A percentile compares a stretch with the other conserved stretches of the same genome.
phyloP scores from a whole-genome alignment of 2,797 vertebrate species.

The Lepus oiostolus region DNA sequence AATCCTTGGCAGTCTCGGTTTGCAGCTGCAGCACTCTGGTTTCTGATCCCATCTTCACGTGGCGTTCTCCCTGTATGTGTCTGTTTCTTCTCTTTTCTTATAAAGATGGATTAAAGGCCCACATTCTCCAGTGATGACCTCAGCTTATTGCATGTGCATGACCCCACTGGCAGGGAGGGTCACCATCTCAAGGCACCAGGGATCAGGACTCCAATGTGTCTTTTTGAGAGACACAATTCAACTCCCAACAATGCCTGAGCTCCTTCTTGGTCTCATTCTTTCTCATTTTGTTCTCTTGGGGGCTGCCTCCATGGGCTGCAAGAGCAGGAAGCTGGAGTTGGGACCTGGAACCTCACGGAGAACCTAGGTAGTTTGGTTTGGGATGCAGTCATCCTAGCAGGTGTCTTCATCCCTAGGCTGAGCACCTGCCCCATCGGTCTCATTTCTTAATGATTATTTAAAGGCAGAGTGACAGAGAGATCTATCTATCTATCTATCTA shows the following conservation, averaged over 20 bases:
- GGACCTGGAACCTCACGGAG: too few species aligned
- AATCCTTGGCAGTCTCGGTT: neutral
- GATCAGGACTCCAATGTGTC: neutral
- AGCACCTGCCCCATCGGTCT: too few species aligned
- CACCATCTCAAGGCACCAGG: neutral
- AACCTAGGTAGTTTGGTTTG: too few species aligned
- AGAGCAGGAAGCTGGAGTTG: too few species aligned
- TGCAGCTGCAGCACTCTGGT: neutral
- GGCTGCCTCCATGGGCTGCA: neutral
- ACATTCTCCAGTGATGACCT: neutral
- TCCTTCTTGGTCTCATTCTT: constrained; percentile 23
- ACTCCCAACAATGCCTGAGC: neutral
- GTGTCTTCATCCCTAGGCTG: too few species aligned
- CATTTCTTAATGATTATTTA: too few species aligned
- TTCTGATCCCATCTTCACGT: neutral
- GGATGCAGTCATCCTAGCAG: too few species aligned
- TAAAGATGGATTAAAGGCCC: neutral
- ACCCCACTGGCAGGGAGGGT: neutral
- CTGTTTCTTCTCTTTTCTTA: constrained; percentile 1
- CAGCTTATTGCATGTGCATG: neutral
- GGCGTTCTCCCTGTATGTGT: neutral
- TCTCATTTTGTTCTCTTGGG: constrained; percentile 5
- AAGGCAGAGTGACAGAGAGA: too few species aligned
- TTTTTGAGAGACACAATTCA: neutral
- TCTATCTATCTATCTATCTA: too few species aligned